Evolutionary conservation across 2,888 invertebrate genomes (phyloP).

Genomic region (Epiblema foenella): DNA sequence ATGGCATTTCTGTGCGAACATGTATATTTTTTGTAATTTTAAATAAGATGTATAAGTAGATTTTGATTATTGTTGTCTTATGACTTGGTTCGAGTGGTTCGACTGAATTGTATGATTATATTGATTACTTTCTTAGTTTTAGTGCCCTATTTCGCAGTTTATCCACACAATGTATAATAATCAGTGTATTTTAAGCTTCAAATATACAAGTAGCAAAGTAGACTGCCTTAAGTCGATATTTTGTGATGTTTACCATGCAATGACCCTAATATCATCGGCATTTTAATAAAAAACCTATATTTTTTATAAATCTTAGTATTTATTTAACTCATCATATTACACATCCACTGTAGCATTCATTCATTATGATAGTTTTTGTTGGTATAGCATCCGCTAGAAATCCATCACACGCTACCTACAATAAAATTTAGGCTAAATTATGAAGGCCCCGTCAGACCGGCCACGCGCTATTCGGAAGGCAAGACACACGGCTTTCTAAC

Average conservation of each 20-base stretch:
- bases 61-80: slow-evolving; percentile 4
- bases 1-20: neutral
- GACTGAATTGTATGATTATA: slow-evolving; percentile 10
- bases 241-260: slow-evolving; percentile 71
- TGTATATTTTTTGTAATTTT: neutral
- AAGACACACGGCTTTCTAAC: neutral
- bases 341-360: neutral
- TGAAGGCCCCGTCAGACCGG: neutral
- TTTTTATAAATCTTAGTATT: slow-evolving; percentile 48
- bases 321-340: slow-evolving; percentile 14
- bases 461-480: neutral
- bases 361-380: neutral
- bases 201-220: slow-evolving; percentile 36
- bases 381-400: neutral
- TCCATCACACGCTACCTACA: neutral
- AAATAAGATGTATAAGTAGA: neutral
- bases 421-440: neutral
- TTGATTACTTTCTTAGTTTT: slow-evolving; percentile 20
- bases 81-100: slow-evolving; percentile 11
- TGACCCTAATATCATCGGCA: slow-evolving; percentile 67
- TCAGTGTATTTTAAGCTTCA: slow-evolving; percentile 38
- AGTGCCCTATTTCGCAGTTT: slow-evolving; percentile 30
- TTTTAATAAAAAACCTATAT: slow-evolving; percentile 69
- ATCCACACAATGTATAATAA: slow-evolving; percentile 29
- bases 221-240: slow-evolving; percentile 47